These are phyloP conservation scores for Lagocephalus sceleratus DNA, from an alignment of 2,797 vertebrate species.

Conservation along the genomic window DNA sequence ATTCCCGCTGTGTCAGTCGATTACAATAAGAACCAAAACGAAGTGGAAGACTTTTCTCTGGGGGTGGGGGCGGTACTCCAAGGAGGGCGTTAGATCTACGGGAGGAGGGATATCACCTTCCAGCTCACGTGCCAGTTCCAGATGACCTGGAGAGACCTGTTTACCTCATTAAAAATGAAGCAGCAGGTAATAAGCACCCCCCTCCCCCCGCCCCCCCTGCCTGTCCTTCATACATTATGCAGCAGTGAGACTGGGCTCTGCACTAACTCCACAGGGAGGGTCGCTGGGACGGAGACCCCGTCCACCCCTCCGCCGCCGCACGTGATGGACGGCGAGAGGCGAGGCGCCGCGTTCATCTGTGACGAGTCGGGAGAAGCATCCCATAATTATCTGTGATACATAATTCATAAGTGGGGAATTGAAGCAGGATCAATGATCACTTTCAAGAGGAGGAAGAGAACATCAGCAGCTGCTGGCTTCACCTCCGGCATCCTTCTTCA, in stretches of 20 bases:
- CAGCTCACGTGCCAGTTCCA: slow-evolving; percentile 40
- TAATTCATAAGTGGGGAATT: not conserved
- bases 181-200: slow-evolving; percentile 74
- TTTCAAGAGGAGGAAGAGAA: not conserved
- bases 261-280: slow-evolving; percentile 69
- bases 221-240: slow-evolving; percentile 79
- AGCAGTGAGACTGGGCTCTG: slow-evolving; percentile 54
- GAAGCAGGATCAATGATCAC: not conserved
- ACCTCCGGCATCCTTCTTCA: not conserved
- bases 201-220: slow-evolving; percentile 32
- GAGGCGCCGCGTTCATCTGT: not conserved
- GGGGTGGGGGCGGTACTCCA: too few relatives aligned
- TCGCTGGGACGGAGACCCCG: slow-evolving; percentile 57
- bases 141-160: slow-evolving; percentile 78
- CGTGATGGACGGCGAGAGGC: not conserved
- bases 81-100: slow-evolving; percentile 63
- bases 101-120: slow-evolving; percentile 55
- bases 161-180: slow-evolving; percentile 82
- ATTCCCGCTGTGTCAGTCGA: too few relatives aligned
- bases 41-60: slow-evolving; percentile 6
- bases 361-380: not conserved
- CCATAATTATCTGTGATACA: not conserved
- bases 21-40: too few relatives aligned
- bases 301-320: slow-evolving; percentile 17
- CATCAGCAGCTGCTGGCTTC: not conserved